Percentiles rank a stretch among this genome's conserved stretches.
Conservation (phyloP, 2,113 vertebrate genomes). For the Oncorhynchus keta region DNA sequence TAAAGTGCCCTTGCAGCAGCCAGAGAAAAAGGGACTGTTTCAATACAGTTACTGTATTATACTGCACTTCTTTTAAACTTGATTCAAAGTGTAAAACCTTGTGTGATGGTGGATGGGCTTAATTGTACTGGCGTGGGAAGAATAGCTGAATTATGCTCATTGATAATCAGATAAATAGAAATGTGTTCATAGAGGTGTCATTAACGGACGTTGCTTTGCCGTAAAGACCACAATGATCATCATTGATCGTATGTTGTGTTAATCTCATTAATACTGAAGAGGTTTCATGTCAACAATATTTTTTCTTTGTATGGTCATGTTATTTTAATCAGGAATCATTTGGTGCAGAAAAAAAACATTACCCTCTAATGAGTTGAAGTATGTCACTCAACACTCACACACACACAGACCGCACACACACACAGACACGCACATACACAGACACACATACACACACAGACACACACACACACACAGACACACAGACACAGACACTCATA, state of each 20-base stretch:
- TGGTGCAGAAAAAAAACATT: neutral
- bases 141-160: neutral
- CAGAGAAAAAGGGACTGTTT: neutral
- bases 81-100: neutral
- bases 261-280: neutral
- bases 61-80: neutral
- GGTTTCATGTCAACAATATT: neutral
- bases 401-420: too few relatives aligned
- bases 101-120: neutral
- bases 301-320: neutral
- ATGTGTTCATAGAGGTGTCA: neutral
- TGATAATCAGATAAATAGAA: neutral
- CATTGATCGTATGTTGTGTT: neutral
- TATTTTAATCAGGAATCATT: neutral
- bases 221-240: neutral
- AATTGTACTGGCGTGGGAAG: neutral
- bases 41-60: too few relatives aligned
- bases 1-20: too few relatives aligned
- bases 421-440: too few relatives aligned
- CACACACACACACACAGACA: too few relatives aligned
- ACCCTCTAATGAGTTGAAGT: neutral
- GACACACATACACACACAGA: too few relatives aligned
- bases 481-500: too few relatives aligned
- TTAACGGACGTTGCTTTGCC: neutral
- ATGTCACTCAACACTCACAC: neutral